Conservation (phyloP, 2,888 invertebrate species). For the Lycocerus yunnanus region DNA sequence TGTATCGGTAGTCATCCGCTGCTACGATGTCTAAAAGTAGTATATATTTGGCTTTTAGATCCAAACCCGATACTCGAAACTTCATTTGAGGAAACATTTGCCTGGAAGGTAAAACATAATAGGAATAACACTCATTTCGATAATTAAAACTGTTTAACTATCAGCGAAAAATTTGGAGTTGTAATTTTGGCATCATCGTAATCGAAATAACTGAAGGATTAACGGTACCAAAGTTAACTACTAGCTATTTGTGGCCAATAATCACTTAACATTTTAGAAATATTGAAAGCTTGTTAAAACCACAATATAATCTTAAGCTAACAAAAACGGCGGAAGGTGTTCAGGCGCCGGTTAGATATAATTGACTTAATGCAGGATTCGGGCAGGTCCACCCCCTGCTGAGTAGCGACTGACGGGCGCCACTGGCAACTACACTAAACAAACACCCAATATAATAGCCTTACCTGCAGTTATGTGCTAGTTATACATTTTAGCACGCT, state of each 20-base stretch:
- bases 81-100: slow-evolving; percentile 99
- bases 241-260: neutral
- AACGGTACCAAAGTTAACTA: neutral
- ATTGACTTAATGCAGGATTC: slow-evolving; percentile 39
- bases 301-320: slow-evolving; percentile 13
- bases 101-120: slow-evolving; percentile 65
- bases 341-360: slow-evolving; percentile 38
- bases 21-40: slow-evolving; percentile 98
- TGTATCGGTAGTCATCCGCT: slow-evolving; percentile 98
- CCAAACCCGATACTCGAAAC: slow-evolving; percentile 96
- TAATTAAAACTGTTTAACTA: neutral
- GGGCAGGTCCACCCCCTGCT: slow-evolving; percentile 41
- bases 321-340: slow-evolving; percentile 26
- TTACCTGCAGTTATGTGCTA: slow-evolving; percentile 47
- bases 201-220: neutral
- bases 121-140: slow-evolving; percentile 4
- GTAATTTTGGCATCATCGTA: neutral
- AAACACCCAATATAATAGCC: slow-evolving; percentile 45
- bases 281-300: slow-evolving; percentile 9
- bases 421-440: slow-evolving; percentile 48
- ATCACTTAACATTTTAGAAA: neutral
- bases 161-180: neutral
- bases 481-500: slow-evolving; percentile 32
- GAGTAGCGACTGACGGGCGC: slow-evolving; percentile 49
- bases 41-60: slow-evolving; percentile 99